Conservation (phyloP, 1,140 invertebrate genomes). For the Acarapis woodi region DNA sequence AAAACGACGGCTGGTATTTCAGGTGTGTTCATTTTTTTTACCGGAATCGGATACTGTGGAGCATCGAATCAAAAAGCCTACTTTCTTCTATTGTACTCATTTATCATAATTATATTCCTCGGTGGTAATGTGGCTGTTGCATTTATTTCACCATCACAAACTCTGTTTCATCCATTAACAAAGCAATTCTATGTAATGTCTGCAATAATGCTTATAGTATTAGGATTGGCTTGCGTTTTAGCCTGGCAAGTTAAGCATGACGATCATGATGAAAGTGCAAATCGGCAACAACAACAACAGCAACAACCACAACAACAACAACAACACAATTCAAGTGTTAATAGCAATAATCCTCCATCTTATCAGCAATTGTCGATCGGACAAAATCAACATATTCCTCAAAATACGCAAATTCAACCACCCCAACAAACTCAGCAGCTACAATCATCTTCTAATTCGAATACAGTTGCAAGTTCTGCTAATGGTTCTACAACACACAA, state of each 20-base stretch:
- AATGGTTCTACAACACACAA: too few relatives aligned
- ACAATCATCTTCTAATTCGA: too few relatives aligned
- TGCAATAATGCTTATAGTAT: neutral
- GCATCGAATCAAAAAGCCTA: constrained; percentile 10
- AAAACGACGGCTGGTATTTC: constrained; percentile 9
- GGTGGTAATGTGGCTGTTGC: neutral
- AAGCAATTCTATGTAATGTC: neutral
- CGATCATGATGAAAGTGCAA: neutral
- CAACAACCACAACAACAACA: too few relatives aligned
- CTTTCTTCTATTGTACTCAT: constrained; percentile 9
- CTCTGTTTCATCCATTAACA: neutral
- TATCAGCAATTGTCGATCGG: too few relatives aligned
- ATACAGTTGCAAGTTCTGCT: too few relatives aligned
- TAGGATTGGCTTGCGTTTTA: neutral
- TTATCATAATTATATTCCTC: neutral
- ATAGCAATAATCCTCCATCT: too few relatives aligned
- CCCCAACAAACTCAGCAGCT: too few relatives aligned
- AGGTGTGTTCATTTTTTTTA: constrained; percentile 10
- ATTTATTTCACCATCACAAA: neutral
- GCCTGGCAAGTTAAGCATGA: constrained; percentile 1
- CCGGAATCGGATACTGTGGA: constrained; percentile 10
- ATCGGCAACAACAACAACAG: neutral
- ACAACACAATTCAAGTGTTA: too few relatives aligned
- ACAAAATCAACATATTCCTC: too few relatives aligned
- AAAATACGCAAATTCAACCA: too few relatives aligned